Conservation (phyloP, 2,888 invertebrate genomes). For the Metalampra italica region DNA sequence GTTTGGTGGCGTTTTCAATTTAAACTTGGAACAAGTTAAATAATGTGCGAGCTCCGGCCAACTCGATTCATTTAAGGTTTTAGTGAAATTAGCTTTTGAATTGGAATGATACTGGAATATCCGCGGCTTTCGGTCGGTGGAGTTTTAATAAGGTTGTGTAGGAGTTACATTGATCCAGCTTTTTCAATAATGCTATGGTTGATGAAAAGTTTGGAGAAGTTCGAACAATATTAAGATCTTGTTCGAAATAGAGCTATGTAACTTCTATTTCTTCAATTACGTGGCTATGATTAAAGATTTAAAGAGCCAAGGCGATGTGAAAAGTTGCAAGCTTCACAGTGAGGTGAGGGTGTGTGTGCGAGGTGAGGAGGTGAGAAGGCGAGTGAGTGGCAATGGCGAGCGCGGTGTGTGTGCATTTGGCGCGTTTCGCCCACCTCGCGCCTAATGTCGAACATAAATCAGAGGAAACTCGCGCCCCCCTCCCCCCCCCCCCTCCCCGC, state of each 20-base stretch:
- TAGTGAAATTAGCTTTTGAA: constrained; percentile 77
- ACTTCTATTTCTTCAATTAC: no score
- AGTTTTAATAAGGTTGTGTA: constrained; percentile 36
- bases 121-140: constrained; percentile 45
- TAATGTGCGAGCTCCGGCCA: constrained; percentile 73
- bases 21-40: constrained; percentile 77
- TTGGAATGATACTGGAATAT: constrained; percentile 65
- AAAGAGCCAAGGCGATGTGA: not conserved
- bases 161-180: constrained; percentile 41
- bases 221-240: not conserved
- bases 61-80: constrained; percentile 77
- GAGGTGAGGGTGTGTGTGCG: constrained; percentile 8
- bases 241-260: not conserved
- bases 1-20: constrained; percentile 77
- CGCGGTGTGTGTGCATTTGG: constrained; percentile 57
- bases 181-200: constrained; percentile 28
- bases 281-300: not conserved
- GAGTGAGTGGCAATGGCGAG: constrained; percentile 49
- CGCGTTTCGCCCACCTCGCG: constrained; percentile 54
- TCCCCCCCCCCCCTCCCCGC: no score
- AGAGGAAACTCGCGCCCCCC: constrained; percentile 56
- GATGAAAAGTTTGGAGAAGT: not conserved
- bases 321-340: not conserved
- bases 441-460: constrained; percentile 72
- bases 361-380: constrained; percentile 18